Percentiles rank a stretch among this genome's conserved stretches.
These are phyloP conservation scores for Erythrocercus mccallii DNA, from an alignment of 2,113 vertebrate genomes.

Conservation along the genomic window DNA sequence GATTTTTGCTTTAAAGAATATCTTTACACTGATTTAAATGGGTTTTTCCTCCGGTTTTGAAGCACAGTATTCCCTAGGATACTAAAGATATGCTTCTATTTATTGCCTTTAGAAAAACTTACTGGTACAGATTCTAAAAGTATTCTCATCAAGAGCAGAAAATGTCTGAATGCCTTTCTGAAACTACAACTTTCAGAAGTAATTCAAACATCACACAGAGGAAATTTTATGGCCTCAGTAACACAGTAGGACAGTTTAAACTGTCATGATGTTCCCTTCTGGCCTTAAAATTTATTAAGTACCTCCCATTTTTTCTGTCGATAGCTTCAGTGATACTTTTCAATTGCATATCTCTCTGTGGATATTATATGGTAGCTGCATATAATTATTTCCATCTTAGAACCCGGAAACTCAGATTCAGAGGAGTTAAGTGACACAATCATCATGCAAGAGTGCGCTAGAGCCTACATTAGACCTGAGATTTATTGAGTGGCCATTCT, in stretches of 20 bases:
- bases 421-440: conserved; percentile 15
- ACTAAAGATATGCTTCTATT: conserved; percentile 2
- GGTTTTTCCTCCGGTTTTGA: neutral
- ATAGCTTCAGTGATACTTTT: conserved; percentile 17
- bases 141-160: neutral
- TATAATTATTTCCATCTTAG: conserved; percentile 38
- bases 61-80: neutral
- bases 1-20: neutral
- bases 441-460: conserved; percentile 15
- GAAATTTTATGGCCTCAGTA: conserved; percentile 36
- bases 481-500: conserved; percentile 3
- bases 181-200: conserved; percentile 19
- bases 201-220: conserved; percentile 9
- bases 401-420: neutral
- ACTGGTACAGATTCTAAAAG: neutral
- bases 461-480: neutral
- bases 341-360: neutral
- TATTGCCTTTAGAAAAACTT: conserved; percentile 20
- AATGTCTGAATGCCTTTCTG: conserved; percentile 1
- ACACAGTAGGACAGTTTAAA: conserved; percentile 33
- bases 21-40: neutral
- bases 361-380: conserved; percentile 37
- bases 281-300: conserved; percentile 51
- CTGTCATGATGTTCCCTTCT: conserved; percentile 43
- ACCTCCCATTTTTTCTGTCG: conserved; percentile 39